phyloP scores from a whole-genome alignment of 2,113 vertebrate species.

The Myanophis thanlyinensis region DNA sequence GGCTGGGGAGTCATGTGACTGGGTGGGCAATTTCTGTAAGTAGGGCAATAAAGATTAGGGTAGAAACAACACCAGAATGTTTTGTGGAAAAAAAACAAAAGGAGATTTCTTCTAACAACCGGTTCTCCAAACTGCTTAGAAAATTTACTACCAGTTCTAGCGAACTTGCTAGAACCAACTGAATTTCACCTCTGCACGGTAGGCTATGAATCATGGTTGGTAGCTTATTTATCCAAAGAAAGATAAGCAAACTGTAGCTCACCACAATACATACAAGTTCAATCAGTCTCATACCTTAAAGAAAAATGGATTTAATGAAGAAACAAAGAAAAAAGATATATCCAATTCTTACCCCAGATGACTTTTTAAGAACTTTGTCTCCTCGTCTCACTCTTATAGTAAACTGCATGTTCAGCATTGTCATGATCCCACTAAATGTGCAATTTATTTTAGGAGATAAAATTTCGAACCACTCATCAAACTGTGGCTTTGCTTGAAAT shows the following conservation, averaged over 20 bases:
- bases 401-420: conserved; percentile 96
- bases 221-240: neutral
- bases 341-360: conserved; percentile 82
- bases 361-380: conserved; percentile 72
- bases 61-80: no score
- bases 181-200: no score
- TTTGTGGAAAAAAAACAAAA: no score
- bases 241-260: neutral
- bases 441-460: conserved; percentile 87
- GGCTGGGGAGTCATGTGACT: no score
- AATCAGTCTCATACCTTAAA: neutral
- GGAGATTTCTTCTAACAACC: no score
- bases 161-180: no score
- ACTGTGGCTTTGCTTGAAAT: conserved; percentile 77
- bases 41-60: no score
- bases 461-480: conserved; percentile 91
- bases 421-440: conserved; percentile 90
- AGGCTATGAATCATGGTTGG: neutral
- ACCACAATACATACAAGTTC: neutral
- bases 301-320: neutral
- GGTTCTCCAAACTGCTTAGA: no score
- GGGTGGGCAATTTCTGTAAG: no score
- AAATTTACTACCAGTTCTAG: no score
- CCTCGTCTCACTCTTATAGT: conserved; percentile 85
- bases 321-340: neutral